Evolutionary conservation across 2,888 invertebrate species (phyloP).

Genomic region (Hypomecis atomaria): DNA sequence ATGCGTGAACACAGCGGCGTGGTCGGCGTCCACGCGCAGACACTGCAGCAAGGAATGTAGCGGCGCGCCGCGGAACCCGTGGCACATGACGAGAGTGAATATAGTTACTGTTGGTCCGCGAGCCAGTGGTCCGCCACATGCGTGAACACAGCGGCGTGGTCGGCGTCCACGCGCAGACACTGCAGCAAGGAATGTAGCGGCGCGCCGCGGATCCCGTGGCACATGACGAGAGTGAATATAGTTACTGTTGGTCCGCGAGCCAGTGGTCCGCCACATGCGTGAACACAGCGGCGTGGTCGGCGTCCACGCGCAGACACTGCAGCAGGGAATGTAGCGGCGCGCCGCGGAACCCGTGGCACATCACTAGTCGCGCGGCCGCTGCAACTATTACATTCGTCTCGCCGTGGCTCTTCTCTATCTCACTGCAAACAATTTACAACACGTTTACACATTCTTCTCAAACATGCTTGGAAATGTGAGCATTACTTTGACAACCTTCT

Average conservation of each 20-base stretch:
- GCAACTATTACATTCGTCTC: conserved; percentile 40
- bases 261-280: conserved; percentile 35
- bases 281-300: conserved; percentile 41
- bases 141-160: conserved; percentile 40
- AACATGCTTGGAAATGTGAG: no score
- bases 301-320: conserved; percentile 58
- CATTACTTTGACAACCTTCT: no score
- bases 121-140: conserved; percentile 36
- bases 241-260: conserved; percentile 15
- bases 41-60: no score
- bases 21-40: no score
- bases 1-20: no score
- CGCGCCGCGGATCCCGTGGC: conserved; percentile 20
- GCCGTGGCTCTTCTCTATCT: conserved; percentile 71
- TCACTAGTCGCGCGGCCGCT: conserved; percentile 44
- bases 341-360: conserved; percentile 39
- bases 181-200: conserved; percentile 58
- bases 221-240: neutral
- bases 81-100: neutral
- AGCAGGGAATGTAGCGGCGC: conserved; percentile 54
- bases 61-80: conserved; percentile 26
- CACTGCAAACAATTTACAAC: conserved; percentile 48
- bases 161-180: conserved; percentile 54
- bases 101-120: conserved; percentile 11
- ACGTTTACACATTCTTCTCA: neutral